Percentiles rank a stretch among this genome's conserved stretches.
These are phyloP conservation scores for Phoenoteleia sp. DNA, from an alignment of 2,888 invertebrate species.

Conservation along the genomic window DNA sequence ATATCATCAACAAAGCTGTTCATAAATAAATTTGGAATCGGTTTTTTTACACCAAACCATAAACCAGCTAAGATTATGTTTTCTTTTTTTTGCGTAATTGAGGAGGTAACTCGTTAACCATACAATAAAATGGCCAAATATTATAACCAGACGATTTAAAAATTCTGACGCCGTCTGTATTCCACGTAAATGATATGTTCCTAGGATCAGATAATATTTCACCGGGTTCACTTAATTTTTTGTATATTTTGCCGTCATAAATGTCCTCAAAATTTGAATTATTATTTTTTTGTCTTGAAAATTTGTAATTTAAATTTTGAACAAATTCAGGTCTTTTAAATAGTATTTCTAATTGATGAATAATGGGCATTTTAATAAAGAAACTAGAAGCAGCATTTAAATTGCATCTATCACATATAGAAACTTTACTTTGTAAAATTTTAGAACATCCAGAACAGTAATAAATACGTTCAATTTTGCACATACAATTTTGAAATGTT, in stretches of 20 bases:
- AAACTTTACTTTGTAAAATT: not conserved
- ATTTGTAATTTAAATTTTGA: slow-evolving; percentile 55
- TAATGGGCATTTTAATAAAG: slow-evolving; percentile 32
- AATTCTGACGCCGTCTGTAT: slow-evolving; percentile 1
- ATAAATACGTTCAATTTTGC: not conserved
- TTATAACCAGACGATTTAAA: not conserved
- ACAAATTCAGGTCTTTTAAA: slow-evolving; percentile 35
- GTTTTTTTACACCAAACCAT: slow-evolving; percentile 20
- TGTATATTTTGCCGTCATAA: slow-evolving; percentile 11
- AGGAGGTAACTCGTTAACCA: not conserved
- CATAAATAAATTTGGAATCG: slow-evolving; percentile 33
- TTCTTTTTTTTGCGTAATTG: not conserved
- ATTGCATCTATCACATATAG: not conserved
- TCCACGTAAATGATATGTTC: slow-evolving; percentile 6
- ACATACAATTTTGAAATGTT: not conserved
- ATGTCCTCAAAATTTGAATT: not conserved
- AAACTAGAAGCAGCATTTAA: not conserved
- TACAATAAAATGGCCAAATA: slow-evolving; percentile 1
- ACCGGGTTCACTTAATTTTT: not conserved
- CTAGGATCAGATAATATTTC: not conserved
- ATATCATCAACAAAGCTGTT: slow-evolving; percentile 2
- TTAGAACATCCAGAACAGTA: not conserved
- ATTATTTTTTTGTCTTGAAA: slow-evolving; percentile 30
- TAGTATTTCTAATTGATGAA: slow-evolving; percentile 31
- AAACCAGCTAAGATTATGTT: slow-evolving; percentile 17